Evolutionary conservation across 23 tunicate genomes (phyloP).

Genomic region (Styela plicata): DNA sequence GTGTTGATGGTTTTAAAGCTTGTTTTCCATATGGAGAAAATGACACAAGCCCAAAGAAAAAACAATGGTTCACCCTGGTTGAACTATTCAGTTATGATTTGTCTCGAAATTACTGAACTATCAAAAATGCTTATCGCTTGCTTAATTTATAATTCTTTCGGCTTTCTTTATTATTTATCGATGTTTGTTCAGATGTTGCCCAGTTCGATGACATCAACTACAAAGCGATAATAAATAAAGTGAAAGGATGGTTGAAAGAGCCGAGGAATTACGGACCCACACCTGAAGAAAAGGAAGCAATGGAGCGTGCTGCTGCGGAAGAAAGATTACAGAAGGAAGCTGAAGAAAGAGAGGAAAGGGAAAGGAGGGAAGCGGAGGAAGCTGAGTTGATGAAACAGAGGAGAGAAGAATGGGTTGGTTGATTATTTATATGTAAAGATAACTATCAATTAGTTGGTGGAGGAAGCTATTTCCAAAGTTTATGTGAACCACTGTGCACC

Average conservation of each 20-base stretch:
- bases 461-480: too few species aligned
- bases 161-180: background rate
- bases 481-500: too few species aligned
- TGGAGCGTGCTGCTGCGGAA: conserved; percentile 80
- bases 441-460: too few species aligned
- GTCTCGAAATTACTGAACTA: background rate
- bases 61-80: too few species aligned
- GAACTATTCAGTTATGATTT: background rate
- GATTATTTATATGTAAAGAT: too few species aligned
- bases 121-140: too few species aligned
- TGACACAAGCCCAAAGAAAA: too few species aligned
- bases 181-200: conserved; percentile 50
- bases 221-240: conserved; percentile 52
- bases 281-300: conserved; percentile 91
- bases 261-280: conserved; percentile 98
- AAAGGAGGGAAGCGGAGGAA: conserved; percentile 73
- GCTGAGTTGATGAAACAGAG: conserved; percentile 65
- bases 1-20: too few species aligned
- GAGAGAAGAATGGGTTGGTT: conserved; percentile 85
- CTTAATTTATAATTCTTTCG: conserved; percentile 4
- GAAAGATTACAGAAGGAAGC: conserved; percentile 63
- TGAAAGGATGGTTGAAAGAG: conserved; percentile 56
- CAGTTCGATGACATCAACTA: conserved; percentile 67
- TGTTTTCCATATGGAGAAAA: too few species aligned
- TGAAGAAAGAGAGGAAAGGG: conserved; percentile 66